phyloP scores from a whole-genome alignment of 2,797 vertebrate genomes.

The Sternarchorhynchus goeldii region DNA sequence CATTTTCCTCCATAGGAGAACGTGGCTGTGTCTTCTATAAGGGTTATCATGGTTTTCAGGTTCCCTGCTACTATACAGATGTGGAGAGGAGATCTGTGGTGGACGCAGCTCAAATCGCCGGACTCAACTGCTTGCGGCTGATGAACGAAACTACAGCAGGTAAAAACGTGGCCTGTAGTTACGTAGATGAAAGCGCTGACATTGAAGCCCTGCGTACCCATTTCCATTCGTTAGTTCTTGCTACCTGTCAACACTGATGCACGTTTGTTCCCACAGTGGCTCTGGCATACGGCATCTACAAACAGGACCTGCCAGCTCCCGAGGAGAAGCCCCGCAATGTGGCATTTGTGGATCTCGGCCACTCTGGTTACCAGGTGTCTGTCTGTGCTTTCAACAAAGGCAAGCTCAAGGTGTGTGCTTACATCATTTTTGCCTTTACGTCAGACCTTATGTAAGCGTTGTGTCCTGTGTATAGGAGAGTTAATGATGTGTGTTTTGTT shows the following conservation, averaged over 20 bases:
- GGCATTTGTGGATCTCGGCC: conserved; percentile 95
- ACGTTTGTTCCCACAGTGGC: conserved; percentile 77
- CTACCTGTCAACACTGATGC: not conserved
- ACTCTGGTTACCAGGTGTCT: conserved; percentile 96
- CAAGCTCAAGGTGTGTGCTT: conserved; percentile 88
- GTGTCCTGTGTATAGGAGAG: not conserved
- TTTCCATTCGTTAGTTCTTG: not conserved
- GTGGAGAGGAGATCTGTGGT: conserved; percentile 91
- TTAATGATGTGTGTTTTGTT: not conserved
- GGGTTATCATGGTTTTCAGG: conserved; percentile 48
- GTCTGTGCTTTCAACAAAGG: conserved; percentile 98
- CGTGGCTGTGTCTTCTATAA: no score
- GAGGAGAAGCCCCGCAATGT: conserved; percentile 95
- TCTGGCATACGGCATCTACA: conserved; percentile 97
- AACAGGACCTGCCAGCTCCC: conserved; percentile 91
- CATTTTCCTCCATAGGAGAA: no score
- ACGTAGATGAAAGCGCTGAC: no score
- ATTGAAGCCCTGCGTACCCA: not conserved
- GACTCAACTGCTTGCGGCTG: conserved; percentile 91
- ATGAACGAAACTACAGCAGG: conserved; percentile 98
- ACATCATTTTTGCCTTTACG: not conserved
- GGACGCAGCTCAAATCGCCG: conserved; percentile 94
- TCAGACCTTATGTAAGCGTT: not conserved
- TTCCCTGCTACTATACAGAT: conserved; percentile 93
- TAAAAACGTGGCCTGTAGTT: conserved; percentile 56